A percentile compares a stretch with the other conserved stretches of the same genome.
Evolutionary conservation across 2,113 vertebrate species (phyloP).

Genomic region (Bungarus multicinctus): DNA sequence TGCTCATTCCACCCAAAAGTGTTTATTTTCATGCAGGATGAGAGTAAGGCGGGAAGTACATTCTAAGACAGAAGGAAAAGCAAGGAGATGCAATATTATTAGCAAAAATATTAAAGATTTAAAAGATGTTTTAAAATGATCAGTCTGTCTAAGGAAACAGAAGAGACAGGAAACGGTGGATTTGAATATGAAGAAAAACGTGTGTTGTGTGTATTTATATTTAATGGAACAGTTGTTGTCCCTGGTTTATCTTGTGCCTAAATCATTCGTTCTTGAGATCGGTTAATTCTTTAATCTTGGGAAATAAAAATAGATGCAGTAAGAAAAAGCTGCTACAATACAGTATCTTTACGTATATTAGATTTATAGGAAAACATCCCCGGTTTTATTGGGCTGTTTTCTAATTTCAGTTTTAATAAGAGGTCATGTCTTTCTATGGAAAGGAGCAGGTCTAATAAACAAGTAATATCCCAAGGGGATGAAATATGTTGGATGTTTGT

Average conservation of each 20-base stretch:
- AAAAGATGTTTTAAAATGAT: conserved; percentile 43
- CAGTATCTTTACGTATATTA: background rate
- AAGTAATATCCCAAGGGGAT: background rate
- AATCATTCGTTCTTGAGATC: background rate
- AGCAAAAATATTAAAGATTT: conserved; percentile 54
- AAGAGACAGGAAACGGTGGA: conserved; percentile 49
- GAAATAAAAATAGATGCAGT: conserved; percentile 27
- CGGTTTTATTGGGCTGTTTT: background rate
- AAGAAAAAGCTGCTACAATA: conserved; percentile 4
- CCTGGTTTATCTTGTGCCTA: background rate
- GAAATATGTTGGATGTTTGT: background rate
- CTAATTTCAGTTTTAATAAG: background rate
- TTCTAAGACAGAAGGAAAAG: conserved; percentile 36
- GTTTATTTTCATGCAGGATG: conserved; percentile 51
- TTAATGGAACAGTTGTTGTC: conserved; percentile 38
- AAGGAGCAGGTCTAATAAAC: background rate
- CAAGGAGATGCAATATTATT: conserved; percentile 23
- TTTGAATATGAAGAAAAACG: conserved; percentile 7
- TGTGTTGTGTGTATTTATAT: background rate
- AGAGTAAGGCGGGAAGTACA: conserved; percentile 24
- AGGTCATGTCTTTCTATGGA: background rate
- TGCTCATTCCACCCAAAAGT: conserved; percentile 32
- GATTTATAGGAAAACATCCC: no score
- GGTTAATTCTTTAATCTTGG: conserved; percentile 34
- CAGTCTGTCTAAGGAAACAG: conserved; percentile 51